These are phyloP conservation scores for Dicyrtoma fusca DNA, from an alignment of 2,888 invertebrate genomes.

Conservation along the genomic window DNA sequence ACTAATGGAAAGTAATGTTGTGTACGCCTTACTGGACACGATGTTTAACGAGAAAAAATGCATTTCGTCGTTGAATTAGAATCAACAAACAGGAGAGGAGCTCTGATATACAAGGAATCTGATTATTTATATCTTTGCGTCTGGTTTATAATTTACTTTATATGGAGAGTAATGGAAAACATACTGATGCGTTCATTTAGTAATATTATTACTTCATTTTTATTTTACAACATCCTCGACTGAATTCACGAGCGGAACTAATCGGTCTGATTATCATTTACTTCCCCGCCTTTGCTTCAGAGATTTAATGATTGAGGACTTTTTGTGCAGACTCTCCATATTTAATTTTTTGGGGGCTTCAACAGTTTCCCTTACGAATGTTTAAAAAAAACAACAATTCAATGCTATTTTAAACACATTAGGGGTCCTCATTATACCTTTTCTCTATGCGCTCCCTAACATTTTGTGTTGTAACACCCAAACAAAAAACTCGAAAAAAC, in stretches of 20 bases:
- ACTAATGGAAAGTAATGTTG: too few relatives aligned
- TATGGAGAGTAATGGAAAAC: constrained; percentile 7
- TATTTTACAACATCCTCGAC: constrained; percentile 35
- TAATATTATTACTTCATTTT: constrained; percentile 31
- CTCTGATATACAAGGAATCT: too few relatives aligned
- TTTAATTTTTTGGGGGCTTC: neutral
- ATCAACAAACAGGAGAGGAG: too few relatives aligned
- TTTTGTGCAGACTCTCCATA: constrained; percentile 4
- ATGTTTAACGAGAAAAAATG: too few relatives aligned
- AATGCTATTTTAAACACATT: neutral
- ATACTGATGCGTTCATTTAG: constrained; percentile 16
- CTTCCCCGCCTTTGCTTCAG: constrained; percentile 48
- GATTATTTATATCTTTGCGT: neutral
- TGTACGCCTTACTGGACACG: too few relatives aligned
- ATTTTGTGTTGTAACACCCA: too few relatives aligned
- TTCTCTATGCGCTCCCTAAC: neutral
- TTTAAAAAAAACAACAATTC: too few relatives aligned
- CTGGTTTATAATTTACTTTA: constrained; percentile 4
- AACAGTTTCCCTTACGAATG: too few relatives aligned
- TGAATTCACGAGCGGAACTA: constrained; percentile 56
- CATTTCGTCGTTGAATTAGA: too few relatives aligned
- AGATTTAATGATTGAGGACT: neutral
- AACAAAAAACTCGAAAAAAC: too few relatives aligned
- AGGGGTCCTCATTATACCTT: neutral
- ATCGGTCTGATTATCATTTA: constrained; percentile 54